A percentile compares a stretch with the other conserved stretches of the same genome.
Conservation (phyloP, 2,888 invertebrate genomes). For the Stegophylla sp. region DNA sequence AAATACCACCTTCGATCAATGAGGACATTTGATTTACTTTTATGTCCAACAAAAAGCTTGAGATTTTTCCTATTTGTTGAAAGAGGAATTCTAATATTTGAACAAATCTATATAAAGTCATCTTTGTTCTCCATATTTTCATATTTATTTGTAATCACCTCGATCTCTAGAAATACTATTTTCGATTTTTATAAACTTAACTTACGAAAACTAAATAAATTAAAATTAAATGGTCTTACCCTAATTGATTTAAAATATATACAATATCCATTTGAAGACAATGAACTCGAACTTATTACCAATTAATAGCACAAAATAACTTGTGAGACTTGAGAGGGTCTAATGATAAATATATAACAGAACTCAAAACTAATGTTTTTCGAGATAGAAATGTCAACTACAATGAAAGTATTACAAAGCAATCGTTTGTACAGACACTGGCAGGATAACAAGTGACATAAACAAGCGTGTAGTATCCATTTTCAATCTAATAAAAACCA, state of each 20-base stretch:
- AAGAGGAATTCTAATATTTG: too few species aligned
- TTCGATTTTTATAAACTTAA: too few species aligned
- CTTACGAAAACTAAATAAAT: neutral
- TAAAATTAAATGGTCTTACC: neutral
- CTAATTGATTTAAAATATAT: neutral
- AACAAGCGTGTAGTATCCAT: constrained; percentile 28
- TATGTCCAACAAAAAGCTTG: too few species aligned
- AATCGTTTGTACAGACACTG: constrained; percentile 22
- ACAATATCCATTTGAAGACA: neutral
- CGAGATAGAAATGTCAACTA: constrained; percentile 44
- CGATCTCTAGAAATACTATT: too few species aligned
- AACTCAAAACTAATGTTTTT: constrained; percentile 20
- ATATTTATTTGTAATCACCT: too few species aligned
- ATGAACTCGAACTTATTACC: neutral
- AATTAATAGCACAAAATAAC: constrained; percentile 11
- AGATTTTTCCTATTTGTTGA: too few species aligned
- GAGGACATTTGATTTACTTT: too few species aligned
- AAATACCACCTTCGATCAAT: too few species aligned
- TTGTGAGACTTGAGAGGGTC: neutral
- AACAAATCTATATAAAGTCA: too few species aligned
- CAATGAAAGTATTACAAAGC: constrained; percentile 38
- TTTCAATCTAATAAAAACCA: constrained; percentile 53
- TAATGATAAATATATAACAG: constrained; percentile 2
- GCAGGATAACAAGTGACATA: constrained; percentile 48
- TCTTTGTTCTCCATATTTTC: too few species aligned